Evolutionary conservation across 2,888 invertebrate species (phyloP).

Genomic region (Lathronympha strigana): DNA sequence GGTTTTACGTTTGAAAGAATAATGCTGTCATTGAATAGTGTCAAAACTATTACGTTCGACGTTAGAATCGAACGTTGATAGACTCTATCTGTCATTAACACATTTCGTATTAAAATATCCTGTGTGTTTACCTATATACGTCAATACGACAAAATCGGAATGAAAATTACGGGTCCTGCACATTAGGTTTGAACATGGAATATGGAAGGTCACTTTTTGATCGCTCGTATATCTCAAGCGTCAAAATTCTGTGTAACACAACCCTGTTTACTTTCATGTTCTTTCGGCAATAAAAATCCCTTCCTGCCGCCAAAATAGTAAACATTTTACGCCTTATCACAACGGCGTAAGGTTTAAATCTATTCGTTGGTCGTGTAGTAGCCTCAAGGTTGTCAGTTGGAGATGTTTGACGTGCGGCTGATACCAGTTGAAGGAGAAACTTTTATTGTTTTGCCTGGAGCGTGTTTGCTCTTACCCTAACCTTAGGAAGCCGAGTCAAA

Average conservation of each 20-base stretch:
- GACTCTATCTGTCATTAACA: no score
- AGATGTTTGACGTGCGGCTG: slow-evolving; percentile 44
- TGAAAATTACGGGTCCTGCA: no score
- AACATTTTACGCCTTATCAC: background rate
- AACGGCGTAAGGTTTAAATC: background rate
- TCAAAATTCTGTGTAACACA: slow-evolving; percentile 7
- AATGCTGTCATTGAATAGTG: no score
- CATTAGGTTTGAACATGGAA: no score
- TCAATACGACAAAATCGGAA: no score
- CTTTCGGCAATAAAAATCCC: slow-evolving; percentile 29
- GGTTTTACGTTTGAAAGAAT: no score
- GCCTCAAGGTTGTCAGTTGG: background rate
- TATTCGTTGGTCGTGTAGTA: no score
- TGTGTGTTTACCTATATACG: no score
- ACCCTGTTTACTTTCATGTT: background rate
- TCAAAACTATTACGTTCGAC: no score
- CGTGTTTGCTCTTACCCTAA: slow-evolving; percentile 45
- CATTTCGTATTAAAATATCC: no score
- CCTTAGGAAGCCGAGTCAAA: slow-evolving; percentile 5
- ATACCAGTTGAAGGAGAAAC: slow-evolving; percentile 44
- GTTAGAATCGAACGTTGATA: no score
- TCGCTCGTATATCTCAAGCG: background rate
- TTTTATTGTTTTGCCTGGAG: slow-evolving; percentile 56
- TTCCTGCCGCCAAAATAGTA: background rate
- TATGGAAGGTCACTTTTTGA: no score